Base-by-base conservation (phyloP, 2,888 invertebrate genomes). In the Dendrolimus pini region DNA sequence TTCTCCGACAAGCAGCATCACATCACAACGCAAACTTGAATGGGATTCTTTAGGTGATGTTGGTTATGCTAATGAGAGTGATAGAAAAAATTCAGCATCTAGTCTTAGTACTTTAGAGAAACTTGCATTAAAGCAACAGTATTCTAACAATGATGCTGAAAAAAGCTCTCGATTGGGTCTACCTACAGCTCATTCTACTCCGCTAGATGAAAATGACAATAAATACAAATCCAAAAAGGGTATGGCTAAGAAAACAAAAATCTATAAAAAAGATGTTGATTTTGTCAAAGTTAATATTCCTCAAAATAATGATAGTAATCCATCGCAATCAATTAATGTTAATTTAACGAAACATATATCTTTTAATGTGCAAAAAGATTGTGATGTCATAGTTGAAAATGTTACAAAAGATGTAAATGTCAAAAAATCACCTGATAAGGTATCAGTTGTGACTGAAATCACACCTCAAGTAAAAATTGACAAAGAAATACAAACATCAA, bases 21-120 rank as follows among this genome's bases (percentile, higher is more conserved):
- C 95, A 56, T 95, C 95, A 0, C 94, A 93, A 71, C 93, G 94
- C 57, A 95, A 94, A 63, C 83, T 97, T 2, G 97, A 97, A 85
- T 97, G 97, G 97, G 97, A 97, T 77, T 96, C 95, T 52, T 93
- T 96, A 41, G 97, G 95, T 0, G 97, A 97, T 85, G 95, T 97
- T 54, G 97, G 97, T 0, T 97, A 96, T 79, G 92, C 83, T 42
- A 93, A 94, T 67, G 91, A 92, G 64, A 89, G 89, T 71, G 92
- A 91, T 13, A 84, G 89, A 41, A 92, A 92, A 63, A 84, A 83
- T 41, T 85, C 89, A 9, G 84, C 80, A 7, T 88, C 89, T 10
- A 83, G 84, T 60, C 76, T 94, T 13, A 93, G 93, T 67, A 93
- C 94, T 2, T 81, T 94, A 65, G 94, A 94, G 76, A 89, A 93